Evolutionary conservation across 2,797 vertebrate genomes (phyloP).

Genomic region (Serranus cabrilla): DNA sequence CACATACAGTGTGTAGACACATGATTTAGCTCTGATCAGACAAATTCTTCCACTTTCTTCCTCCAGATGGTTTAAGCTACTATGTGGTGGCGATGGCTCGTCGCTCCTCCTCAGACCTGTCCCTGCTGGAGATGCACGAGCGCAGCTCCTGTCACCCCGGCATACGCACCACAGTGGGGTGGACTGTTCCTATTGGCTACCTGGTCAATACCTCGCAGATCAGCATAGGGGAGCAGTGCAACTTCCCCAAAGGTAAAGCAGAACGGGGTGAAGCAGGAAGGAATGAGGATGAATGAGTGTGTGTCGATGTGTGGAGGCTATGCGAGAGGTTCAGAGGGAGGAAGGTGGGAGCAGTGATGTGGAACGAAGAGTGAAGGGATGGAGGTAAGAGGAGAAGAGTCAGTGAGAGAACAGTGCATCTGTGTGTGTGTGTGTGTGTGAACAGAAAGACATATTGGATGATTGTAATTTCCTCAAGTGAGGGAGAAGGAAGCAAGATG

Average conservation of each 20-base stretch:
- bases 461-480: not conserved
- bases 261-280: not conserved
- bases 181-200: conserved; percentile 89
- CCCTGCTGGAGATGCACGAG: conserved; percentile 89
- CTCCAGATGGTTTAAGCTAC: conserved; percentile 84
- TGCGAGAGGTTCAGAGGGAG: conserved; percentile 28
- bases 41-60: not conserved
- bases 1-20: not conserved
- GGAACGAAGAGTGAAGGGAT: conserved; percentile 43
- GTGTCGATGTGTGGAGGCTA: conserved; percentile 26
- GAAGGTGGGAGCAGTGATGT: conserved; percentile 29
- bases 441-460: conserved; percentile 7
- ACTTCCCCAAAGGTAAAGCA: conserved; percentile 85
- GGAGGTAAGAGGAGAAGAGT: conserved; percentile 43
- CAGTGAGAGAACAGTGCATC: conserved; percentile 30
- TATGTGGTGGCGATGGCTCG: conserved; percentile 88
- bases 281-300: not conserved
- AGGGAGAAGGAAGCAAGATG: not conserved
- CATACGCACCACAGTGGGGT: conserved; percentile 89
- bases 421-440: conserved; percentile 18
- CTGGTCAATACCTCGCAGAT: conserved; percentile 90
- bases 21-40: not conserved
- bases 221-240: conserved; percentile 87
- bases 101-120: conserved; percentile 85
- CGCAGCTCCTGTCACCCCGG: conserved; percentile 89